A percentile compares a stretch with the other conserved stretches of the same genome.
Evolutionary conservation across 2,888 invertebrate genomes (phyloP).

Genomic region (Pyralis farinalis): DNA sequence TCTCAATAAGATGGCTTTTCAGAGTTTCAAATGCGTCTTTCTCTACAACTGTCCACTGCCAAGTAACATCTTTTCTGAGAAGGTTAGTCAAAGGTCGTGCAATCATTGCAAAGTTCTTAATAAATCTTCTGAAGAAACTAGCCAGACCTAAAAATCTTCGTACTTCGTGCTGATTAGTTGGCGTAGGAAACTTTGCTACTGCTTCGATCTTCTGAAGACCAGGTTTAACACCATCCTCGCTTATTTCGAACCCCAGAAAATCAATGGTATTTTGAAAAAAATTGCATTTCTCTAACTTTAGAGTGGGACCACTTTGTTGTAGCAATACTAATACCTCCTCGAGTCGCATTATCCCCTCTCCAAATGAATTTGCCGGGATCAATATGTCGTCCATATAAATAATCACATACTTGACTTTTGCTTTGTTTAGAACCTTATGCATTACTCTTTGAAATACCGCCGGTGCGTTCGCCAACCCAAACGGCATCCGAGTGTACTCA

Average conservation of each 20-base stretch:
- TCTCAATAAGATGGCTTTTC: slow-evolving; percentile 6
- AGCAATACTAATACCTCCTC: slow-evolving; percentile 6
- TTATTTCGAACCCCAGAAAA: slow-evolving; percentile 9
- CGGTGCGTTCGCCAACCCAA: slow-evolving; percentile 14
- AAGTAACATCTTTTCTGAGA: slow-evolving; percentile 2
- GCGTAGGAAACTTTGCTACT: slow-evolving; percentile 8
- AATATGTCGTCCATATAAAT: slow-evolving; percentile 12
- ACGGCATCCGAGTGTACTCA: slow-evolving; percentile 13
- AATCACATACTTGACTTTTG: slow-evolving; percentile 1
- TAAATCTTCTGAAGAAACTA: slow-evolving; percentile 9
- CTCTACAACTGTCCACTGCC: slow-evolving; percentile 8
- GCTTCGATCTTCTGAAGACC: slow-evolving; percentile 9
- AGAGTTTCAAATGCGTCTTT: slow-evolving; percentile 5
- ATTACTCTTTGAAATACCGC: too few species aligned
- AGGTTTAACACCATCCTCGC: slow-evolving; percentile 9
- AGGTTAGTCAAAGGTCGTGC: slow-evolving; percentile 10
- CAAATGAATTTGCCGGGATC: slow-evolving; percentile 9
- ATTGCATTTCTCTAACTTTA: slow-evolving; percentile 12
- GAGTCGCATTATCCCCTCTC: slow-evolving; percentile 6
- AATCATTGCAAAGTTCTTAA: slow-evolving; percentile 6
- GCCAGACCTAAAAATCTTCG: not conserved
- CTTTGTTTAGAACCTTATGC: slow-evolving; percentile 6
- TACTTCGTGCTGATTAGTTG: slow-evolving; percentile 5
- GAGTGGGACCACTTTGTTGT: not conserved
- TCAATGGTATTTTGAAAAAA: slow-evolving; percentile 12